phyloP scores from a whole-genome alignment of 2,113 vertebrate genomes.

The Bothrops jararaca region DNA sequence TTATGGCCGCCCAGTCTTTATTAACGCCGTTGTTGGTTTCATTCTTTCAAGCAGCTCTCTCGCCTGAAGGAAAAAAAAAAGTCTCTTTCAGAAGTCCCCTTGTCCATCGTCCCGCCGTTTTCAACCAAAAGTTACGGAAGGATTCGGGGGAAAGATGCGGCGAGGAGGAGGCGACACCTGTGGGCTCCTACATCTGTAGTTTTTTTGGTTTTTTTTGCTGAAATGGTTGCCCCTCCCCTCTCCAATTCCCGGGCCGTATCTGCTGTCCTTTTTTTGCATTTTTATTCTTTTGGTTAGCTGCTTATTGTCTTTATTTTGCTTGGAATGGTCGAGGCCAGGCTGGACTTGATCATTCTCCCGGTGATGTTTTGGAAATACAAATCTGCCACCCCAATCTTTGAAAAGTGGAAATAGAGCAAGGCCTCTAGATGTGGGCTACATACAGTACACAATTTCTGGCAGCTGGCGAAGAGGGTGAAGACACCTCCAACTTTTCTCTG shows the following conservation, averaged over 20 bases:
- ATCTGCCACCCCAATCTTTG: neutral
- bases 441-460: neutral
- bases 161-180: neutral
- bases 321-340: neutral
- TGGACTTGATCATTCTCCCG: neutral
- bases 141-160: neutral
- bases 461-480: neutral
- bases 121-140: neutral
- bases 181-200: neutral
- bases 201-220: neutral
- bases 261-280: neutral
- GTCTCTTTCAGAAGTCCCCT: neutral
- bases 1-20: neutral
- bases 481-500: neutral
- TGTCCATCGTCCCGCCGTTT: neutral
- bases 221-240: neutral
- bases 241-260: neutral
- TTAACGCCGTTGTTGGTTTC: neutral
- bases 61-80: neutral
- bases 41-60: neutral
- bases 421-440: neutral
- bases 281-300: neutral
- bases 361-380: neutral
- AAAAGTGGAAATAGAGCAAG: neutral
- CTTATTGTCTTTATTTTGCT: neutral